Evolutionary conservation across 2,797 vertebrate genomes (phyloP), one percentile per base, ranked within the genome.

Genomic region (Acanthopagrus latus): DNA sequence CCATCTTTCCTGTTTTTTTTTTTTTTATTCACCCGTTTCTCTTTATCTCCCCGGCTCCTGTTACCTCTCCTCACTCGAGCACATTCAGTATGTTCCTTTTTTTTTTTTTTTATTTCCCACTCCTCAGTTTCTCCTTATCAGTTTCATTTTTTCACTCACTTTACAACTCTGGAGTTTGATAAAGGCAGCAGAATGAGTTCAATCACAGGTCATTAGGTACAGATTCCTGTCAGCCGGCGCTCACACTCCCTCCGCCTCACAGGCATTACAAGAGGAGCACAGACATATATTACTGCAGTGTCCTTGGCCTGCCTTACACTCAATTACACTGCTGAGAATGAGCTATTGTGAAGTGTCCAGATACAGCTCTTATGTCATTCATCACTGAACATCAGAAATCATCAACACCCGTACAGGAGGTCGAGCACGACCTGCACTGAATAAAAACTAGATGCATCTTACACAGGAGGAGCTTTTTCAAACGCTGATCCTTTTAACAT

Each of bases 181-280:
- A 78, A 76, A 50, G 52, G 7, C 16, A 33, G 55, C 38, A 63
- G 59, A 80, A 64, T 2, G 41, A 81, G 88, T 89, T 92, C 81
- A 89, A 5, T 59, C 56, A 21, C 18, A 58, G 89, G 78, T 71
- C 73, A 76, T 72, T 65, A 68, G 25, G 16, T 78, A 16, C 29
- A 75, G 33, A 84, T 86, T 74, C 10, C 72, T 73, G 52, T 78
- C 48, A 66, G 46, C 48, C n/a, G 56, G 62, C 46, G 44, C 20
- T 52, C n/a, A 20, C 21, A 48, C 58, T 69, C 25, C 48, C n/a
- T 47, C 50, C n/a, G 64, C n/a, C 8, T 56, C 14, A 38, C 64
- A 78, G 48, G 44, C 54, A 6, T 41, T 27, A 43, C 52, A 44
- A 52, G 6, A 60, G n/a, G 25, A 60, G 23, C 7, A 56, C 16